A percentile compares a stretch with the other conserved stretches of the same genome.
Conservation (phyloP, 2,797 vertebrate species). For the Philypnodon macrostomus region DNA sequence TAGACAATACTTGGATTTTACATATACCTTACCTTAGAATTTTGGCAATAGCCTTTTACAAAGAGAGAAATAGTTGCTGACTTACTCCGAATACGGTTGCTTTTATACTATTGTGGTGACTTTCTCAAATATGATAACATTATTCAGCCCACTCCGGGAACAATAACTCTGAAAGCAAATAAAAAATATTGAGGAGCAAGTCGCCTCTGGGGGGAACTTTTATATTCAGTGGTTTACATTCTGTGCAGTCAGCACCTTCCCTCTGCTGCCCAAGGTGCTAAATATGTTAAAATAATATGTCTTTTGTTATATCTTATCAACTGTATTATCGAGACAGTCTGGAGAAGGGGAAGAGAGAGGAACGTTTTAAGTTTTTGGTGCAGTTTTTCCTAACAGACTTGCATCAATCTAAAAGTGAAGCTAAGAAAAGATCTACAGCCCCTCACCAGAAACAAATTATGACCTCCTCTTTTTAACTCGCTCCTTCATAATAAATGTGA, state of each 20-base stretch:
- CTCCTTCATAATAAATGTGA: conserved; percentile 60
- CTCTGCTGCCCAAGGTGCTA: conserved; percentile 19
- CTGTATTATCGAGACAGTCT: conserved; percentile 14
- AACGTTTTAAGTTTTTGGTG: no score
- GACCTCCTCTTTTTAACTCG: conserved; percentile 66
- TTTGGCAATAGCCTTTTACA: conserved; percentile 10
- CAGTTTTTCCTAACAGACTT: background rate
- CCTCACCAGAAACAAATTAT: conserved; percentile 61
- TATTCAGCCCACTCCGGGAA: conserved; percentile 50
- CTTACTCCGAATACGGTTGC: background rate
- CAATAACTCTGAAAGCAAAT: conserved; percentile 59
- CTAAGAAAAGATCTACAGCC: conserved; percentile 59
- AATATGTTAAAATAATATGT: conserved; percentile 43
- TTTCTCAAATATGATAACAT: conserved; percentile 45
- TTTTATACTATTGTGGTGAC: conserved; percentile 33
- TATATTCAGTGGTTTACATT: conserved; percentile 59
- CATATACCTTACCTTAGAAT: background rate
- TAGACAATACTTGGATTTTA: background rate
- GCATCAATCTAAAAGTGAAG: no score
- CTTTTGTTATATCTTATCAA: no score
- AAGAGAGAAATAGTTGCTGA: conserved; percentile 13
- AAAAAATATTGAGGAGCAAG: conserved; percentile 44
- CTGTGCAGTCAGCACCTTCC: conserved; percentile 39
- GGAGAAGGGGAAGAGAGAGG: background rate
- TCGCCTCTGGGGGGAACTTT: conserved; percentile 41